Conservation (phyloP, 2,797 vertebrate species). For the Danio jaintianensis region DNA sequence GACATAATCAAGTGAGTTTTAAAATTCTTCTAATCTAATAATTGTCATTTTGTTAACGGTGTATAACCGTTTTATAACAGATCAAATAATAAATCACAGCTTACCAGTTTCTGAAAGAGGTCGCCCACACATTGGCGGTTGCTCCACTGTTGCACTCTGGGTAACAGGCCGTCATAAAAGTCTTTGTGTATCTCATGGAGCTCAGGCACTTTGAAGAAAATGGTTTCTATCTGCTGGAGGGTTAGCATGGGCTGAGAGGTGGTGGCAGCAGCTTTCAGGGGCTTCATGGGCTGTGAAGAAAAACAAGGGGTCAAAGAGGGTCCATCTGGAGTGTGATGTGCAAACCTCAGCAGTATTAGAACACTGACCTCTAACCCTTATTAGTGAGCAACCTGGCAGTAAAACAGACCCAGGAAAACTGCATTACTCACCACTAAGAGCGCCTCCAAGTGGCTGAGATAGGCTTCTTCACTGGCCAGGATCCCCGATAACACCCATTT, state of each 20-base stretch:
- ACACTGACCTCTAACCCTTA: constrained; percentile 16
- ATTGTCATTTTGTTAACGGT: not conserved
- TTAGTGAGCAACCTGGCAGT: not conserved
- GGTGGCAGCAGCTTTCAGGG: constrained; percentile 94
- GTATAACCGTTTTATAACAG: not conserved
- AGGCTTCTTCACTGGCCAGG: constrained; percentile 93
- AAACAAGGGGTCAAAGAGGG: constrained; percentile 17
- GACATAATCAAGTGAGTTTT: not conserved
- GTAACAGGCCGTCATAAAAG: constrained; percentile 93
- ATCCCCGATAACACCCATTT: constrained; percentile 98
- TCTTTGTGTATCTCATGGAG: constrained; percentile 97
- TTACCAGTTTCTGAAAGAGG: constrained; percentile 97
- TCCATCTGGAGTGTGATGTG: not conserved
- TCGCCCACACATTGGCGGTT: constrained; percentile 95
- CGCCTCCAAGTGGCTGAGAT: constrained; percentile 94
- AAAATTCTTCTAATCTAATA: not conserved
- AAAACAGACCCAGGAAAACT: not conserved
- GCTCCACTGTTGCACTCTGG: constrained; percentile 95
- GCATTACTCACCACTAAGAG: constrained; percentile 88
- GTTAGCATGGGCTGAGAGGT: constrained; percentile 96
- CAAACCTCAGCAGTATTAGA: constrained; percentile 23
- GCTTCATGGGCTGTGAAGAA: constrained; percentile 92
- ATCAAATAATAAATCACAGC: constrained; percentile 52
- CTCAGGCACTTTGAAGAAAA: constrained; percentile 99
- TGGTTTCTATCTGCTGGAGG: constrained; percentile 95